These are phyloP conservation scores for Frieseomelitta varia DNA, from an alignment of 1,140 invertebrate species.

Conservation along the genomic window DNA sequence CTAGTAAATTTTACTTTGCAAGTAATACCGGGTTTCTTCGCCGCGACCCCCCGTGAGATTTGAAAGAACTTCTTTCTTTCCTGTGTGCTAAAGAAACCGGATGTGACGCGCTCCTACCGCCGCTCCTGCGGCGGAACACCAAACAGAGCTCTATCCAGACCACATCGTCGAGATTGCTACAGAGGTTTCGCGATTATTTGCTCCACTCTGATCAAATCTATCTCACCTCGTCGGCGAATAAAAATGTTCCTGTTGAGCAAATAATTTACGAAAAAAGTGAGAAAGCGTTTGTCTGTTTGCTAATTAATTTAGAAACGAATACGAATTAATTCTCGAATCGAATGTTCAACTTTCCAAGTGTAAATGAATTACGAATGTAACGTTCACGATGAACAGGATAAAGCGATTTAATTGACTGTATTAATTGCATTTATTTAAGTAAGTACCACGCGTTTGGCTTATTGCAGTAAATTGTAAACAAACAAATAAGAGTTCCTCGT, in stretches of 20 bases:
- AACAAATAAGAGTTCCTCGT: no score
- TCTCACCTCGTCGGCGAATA: background rate
- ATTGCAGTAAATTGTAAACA: no score
- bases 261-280: no score
- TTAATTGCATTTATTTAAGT: no score
- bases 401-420: no score
- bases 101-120: background rate
- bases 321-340: background rate
- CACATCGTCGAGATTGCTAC: background rate
- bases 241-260: background rate
- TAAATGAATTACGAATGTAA: background rate
- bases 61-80: slow-evolving; percentile 17
- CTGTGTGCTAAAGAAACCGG: background rate
- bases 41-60: slow-evolving; percentile 8
- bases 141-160: background rate
- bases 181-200: background rate
- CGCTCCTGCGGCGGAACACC: background rate
- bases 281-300: no score
- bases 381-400: no score
- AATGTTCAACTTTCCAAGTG: background rate
- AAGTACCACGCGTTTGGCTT: no score
- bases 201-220: background rate
- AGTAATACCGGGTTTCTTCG: slow-evolving; percentile 36
- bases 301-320: background rate
- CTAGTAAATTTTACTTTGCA: slow-evolving; percentile 30